Evolutionary conservation across 2,113 vertebrate genomes (phyloP), one percentile per base, ranked within the genome.

Genomic region (Nothoprocta pentlandii): DNA sequence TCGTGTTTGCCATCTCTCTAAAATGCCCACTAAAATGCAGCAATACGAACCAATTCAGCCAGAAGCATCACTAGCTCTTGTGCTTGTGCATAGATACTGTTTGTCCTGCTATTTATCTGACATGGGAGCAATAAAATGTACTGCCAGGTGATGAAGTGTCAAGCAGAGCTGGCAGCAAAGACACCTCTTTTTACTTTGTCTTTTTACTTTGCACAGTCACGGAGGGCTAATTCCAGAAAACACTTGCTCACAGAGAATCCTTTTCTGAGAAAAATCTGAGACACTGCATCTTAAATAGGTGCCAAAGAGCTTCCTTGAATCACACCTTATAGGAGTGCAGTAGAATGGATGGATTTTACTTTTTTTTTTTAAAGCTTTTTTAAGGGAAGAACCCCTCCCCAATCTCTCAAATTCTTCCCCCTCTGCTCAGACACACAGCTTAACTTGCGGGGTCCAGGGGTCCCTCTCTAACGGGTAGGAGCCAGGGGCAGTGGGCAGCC

Each of bases 101-200:
- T 47, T 68, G 16, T 44, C 80, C 62, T 88, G 80, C 67, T 81
- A 23, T 70, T 89, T 44, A 20, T 58, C 58, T 89, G 74, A 32
- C 63, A 12, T n/a, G 87, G 75, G 67, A 91, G 36, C 49, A 90
- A 26, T 70, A 74, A 92, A 78, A 46, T n/a, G 14, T 83, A 42
- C 21, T 1, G 0, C 21, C 23, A 22, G 62, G 49, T 23, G 32
- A 32, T 64, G 79, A 74, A 74, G 39, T 67, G 53, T 58, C 41
- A 62, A 58, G 21, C 2, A 3, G 11, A 58, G 68, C 71, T 86
- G 62, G 36, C 62, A 93, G 69, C 4, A 9, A 76, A 73, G 49
- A 56, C 0, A 0, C 41, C 41, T 85, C 34, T 53, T 23, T 80
- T 85, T 77, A 36, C 59, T 47, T 0, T 3, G 10, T 49, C 22